These are phyloP conservation scores for Micrasema minimum DNA, from an alignment of 1,140 invertebrate genomes.

Conservation along the genomic window DNA sequence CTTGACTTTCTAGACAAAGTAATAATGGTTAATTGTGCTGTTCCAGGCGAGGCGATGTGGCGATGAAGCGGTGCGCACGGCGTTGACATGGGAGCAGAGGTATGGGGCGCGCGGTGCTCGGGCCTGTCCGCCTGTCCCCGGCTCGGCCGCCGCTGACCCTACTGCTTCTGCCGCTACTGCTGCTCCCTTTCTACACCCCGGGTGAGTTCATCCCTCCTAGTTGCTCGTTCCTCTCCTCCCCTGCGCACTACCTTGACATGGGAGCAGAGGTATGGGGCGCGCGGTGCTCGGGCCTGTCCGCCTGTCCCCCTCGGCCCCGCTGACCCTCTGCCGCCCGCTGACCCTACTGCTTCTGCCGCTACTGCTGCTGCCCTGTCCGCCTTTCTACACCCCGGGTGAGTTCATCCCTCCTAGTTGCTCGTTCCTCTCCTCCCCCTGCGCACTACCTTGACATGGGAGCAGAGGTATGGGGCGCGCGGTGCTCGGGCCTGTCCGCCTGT, in stretches of 20 bases:
- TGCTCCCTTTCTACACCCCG: constrained; percentile 33
- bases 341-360: constrained; percentile 58
- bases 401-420: constrained; percentile 56
- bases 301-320: constrained; percentile 70
- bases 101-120: constrained; percentile 79
- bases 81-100: constrained; percentile 84
- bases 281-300: constrained; percentile 77
- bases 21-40: too few relatives aligned
- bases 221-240: too few relatives aligned
- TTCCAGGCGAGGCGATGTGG: constrained; percentile 70
- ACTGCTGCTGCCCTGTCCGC: constrained; percentile 39
- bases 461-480: constrained; percentile 82
- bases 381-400: constrained; percentile 22
- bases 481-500: constrained; percentile 77
- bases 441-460: constrained; percentile 82
- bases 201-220: constrained; percentile 7
- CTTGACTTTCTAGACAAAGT: too few relatives aligned
- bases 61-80: constrained; percentile 77
- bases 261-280: constrained; percentile 84
- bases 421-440: constrained; percentile 76
- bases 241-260: constrained; percentile 82
- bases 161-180: constrained; percentile 55
- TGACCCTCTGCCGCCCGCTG: constrained; percentile 65
- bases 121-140: constrained; percentile 76
- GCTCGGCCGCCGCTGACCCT: constrained; percentile 64